Conservation (phyloP, 1,140 invertebrate genomes). For the Plutomurus gul region DNA sequence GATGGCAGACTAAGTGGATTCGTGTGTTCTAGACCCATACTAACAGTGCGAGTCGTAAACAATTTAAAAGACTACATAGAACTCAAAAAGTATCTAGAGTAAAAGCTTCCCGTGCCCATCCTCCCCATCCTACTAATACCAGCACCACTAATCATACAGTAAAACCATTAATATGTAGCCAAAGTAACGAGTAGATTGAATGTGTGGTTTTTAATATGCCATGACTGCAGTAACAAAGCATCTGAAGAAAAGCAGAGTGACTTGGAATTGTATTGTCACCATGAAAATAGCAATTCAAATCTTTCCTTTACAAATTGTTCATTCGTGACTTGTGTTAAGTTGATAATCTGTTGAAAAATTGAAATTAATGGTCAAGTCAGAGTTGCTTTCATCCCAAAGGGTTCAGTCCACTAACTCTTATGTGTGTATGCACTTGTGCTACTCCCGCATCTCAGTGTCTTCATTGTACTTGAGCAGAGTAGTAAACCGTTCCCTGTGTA, state of each 20-base stretch:
- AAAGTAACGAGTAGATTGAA: too few species aligned
- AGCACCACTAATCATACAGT: neutral
- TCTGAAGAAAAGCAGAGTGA: slow-evolving; percentile 29
- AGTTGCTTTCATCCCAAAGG: too few species aligned
- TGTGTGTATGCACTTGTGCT: neutral
- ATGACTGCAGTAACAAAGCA: slow-evolving; percentile 3
- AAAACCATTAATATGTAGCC: neutral
- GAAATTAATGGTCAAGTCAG: slow-evolving; percentile 40
- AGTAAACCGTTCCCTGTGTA: too few species aligned
- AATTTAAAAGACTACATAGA: too few species aligned
- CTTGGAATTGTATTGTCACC: slow-evolving; percentile 42
- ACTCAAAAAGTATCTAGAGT: too few species aligned
- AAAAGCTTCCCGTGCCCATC: neutral
- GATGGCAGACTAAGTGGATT: too few species aligned
- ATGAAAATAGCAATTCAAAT: slow-evolving; percentile 32
- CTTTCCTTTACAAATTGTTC: slow-evolving; percentile 17
- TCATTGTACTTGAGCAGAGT: too few species aligned
- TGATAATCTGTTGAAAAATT: slow-evolving; percentile 47
- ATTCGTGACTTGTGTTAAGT: slow-evolving; percentile 43
- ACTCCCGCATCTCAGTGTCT: neutral
- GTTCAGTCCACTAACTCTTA: neutral
- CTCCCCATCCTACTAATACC: neutral
- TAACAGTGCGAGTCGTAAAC: too few species aligned
- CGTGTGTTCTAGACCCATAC: too few species aligned
- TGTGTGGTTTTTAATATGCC: too few species aligned